Evolutionary conservation across 2,888 invertebrate genomes (phyloP).

Genomic region (Hirtodrosophila alboralis): DNA sequence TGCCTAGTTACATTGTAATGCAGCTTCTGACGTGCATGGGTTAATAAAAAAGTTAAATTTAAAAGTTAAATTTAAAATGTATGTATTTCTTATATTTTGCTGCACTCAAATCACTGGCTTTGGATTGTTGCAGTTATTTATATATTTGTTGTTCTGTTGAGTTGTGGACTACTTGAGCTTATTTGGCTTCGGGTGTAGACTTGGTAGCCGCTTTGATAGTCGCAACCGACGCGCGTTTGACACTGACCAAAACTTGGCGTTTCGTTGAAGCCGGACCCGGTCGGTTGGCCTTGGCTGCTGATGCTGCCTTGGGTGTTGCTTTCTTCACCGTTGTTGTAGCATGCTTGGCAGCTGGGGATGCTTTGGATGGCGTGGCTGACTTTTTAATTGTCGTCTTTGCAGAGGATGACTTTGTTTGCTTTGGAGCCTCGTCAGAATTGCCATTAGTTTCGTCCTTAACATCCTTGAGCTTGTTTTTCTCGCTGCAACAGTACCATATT

Average conservation of each 20-base stretch:
- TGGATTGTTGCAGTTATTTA: slow-evolving; percentile 30
- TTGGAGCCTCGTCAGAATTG: slow-evolving; percentile 55
- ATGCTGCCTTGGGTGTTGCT: slow-evolving; percentile 42
- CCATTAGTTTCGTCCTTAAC: slow-evolving; percentile 68
- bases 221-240: slow-evolving; percentile 61
- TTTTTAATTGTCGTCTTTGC: slow-evolving; percentile 41
- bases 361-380: slow-evolving; percentile 32
- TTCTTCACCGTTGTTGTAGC: slow-evolving; percentile 41
- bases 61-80: slow-evolving; percentile 29
- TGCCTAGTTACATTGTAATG: slow-evolving; percentile 8
- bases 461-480: slow-evolving; percentile 85
- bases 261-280: slow-evolving; percentile 67
- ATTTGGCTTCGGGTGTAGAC: slow-evolving; percentile 54
- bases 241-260: slow-evolving; percentile 62
- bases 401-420: slow-evolving; percentile 25
- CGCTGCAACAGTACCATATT: slow-evolving; percentile 80
- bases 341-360: slow-evolving; percentile 15
- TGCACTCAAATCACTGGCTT: slow-evolving; percentile 58
- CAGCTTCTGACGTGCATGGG: slow-evolving; percentile 15
- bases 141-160: slow-evolving; percentile 4
- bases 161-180: slow-evolving; percentile 20
- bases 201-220: slow-evolving; percentile 61
- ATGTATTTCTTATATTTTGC: slow-evolving; percentile 21
- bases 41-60: too few relatives aligned
- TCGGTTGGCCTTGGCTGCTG: slow-evolving; percentile 43